Conservation (phyloP, 2,797 vertebrate species). For the Eptatretus atami region DNA sequence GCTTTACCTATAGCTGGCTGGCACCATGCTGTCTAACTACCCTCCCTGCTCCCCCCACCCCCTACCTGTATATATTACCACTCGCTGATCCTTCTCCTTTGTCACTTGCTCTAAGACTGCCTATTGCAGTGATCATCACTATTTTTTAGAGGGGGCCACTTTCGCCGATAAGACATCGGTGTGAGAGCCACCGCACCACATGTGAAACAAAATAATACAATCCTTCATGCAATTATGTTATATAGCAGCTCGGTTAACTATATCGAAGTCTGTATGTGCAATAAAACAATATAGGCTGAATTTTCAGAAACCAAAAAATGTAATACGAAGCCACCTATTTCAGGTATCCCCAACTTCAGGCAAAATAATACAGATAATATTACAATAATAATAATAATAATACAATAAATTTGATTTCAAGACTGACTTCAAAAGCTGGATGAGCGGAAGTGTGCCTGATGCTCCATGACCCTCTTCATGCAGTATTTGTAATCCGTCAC, state of each 20-base stretch:
- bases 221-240: neutral
- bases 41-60: too few species aligned
- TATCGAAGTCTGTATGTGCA: neutral
- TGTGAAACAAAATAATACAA: neutral
- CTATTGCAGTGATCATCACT: neutral
- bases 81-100: too few species aligned
- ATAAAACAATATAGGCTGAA: neutral
- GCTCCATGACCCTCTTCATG: too few species aligned
- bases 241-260: neutral
- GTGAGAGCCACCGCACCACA: neutral
- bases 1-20: too few species aligned
- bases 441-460: too few species aligned
- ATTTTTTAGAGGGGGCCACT: neutral
- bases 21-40: too few species aligned
- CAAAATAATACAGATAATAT: neutral
- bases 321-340: neutral
- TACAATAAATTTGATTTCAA: neutral
- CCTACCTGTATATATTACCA: too few species aligned
- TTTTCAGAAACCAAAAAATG: neutral
- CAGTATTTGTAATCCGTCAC: too few species aligned
- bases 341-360: neutral
- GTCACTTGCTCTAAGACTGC: neutral
- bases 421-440: too few species aligned
- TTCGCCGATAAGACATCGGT: neutral
- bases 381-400: neutral